These are phyloP conservation scores for Scolanthus callimorphus DNA, from an alignment of 92 coral and sea anemone species.

Conservation along the genomic window DNA sequence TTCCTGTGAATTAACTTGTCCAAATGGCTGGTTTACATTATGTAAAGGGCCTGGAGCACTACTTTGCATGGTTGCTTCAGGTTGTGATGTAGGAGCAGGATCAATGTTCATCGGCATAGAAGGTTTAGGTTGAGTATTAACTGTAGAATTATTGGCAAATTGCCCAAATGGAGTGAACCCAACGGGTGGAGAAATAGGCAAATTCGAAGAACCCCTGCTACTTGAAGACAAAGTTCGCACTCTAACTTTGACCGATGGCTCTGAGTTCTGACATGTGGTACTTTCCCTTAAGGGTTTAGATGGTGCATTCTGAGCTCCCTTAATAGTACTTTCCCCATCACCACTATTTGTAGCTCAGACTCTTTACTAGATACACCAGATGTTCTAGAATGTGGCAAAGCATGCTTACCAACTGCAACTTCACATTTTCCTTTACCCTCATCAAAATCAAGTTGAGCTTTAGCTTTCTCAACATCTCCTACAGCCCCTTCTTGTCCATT, in stretches of 20 bases:
- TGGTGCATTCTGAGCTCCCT: no score
- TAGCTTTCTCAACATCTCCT: no score
- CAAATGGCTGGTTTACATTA: background rate
- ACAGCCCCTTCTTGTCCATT: slow-evolving; percentile 57
- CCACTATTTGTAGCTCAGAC: no score
- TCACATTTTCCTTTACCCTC: background rate
- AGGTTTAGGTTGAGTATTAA: background rate
- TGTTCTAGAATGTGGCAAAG: no score
- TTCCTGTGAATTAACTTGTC: background rate
- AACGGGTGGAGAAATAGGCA: background rate
- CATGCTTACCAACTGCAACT: no score
- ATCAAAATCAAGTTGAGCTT: no score
- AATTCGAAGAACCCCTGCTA: background rate
- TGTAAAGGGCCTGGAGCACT: background rate
- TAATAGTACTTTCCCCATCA: no score
- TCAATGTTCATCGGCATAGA: slow-evolving; percentile 5
- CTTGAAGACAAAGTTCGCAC: slow-evolving; percentile 3
- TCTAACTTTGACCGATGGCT: slow-evolving; percentile 4
- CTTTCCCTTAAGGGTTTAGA: no score
- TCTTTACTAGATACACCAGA: no score
- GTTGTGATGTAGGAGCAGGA: background rate
- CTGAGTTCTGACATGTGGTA: no score
- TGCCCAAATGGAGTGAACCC: slow-evolving; percentile 26
- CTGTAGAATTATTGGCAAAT: background rate
- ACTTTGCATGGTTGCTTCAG: slow-evolving; percentile 7